Evolutionary conservation across 1,140 invertebrate species (phyloP).

Genomic region (Sitodiplosis mosellana): DNA sequence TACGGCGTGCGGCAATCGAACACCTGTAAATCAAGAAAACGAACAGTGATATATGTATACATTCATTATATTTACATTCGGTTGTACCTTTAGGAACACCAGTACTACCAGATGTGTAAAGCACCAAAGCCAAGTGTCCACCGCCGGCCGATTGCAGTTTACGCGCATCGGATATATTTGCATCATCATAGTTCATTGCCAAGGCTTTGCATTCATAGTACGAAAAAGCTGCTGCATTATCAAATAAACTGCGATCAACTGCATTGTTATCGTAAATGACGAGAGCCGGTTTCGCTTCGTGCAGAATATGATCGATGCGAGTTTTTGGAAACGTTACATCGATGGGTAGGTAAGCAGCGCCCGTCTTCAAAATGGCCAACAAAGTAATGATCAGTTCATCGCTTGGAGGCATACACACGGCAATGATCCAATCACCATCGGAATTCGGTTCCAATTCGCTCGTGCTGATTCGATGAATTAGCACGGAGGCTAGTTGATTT

Average conservation of each 20-base stretch:
- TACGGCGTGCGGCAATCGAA: constrained; percentile 60
- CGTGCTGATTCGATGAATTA: constrained; percentile 27
- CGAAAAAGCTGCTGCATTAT: constrained; percentile 12
- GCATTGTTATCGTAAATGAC: constrained; percentile 43
- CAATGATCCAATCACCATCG: constrained; percentile 48
- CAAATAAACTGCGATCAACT: constrained; percentile 11
- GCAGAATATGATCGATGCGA: constrained; percentile 55
- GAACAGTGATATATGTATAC: not conserved
- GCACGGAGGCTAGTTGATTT: constrained; percentile 36
- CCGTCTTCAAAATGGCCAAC: constrained; percentile 59
- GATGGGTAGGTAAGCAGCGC: constrained; percentile 64
- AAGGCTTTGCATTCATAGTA: constrained; percentile 16
- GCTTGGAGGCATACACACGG: constrained; percentile 55
- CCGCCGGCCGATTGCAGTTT: constrained; percentile 16
- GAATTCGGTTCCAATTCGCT: constrained; percentile 27
- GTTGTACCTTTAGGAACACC: constrained; percentile 68
- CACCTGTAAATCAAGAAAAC: constrained; percentile 31
- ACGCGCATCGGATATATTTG: constrained; percentile 15
- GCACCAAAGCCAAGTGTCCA: constrained; percentile 45
- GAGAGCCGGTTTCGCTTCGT: constrained; percentile 50
- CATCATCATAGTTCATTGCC: constrained; percentile 11
- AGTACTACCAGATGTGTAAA: constrained; percentile 87
- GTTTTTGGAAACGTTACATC: constrained; percentile 55
- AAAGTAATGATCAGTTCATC: constrained; percentile 47
- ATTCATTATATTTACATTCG: not conserved